Conservation (phyloP, 2,888 invertebrate genomes). For the Noctuana brunneofusca region DNA sequence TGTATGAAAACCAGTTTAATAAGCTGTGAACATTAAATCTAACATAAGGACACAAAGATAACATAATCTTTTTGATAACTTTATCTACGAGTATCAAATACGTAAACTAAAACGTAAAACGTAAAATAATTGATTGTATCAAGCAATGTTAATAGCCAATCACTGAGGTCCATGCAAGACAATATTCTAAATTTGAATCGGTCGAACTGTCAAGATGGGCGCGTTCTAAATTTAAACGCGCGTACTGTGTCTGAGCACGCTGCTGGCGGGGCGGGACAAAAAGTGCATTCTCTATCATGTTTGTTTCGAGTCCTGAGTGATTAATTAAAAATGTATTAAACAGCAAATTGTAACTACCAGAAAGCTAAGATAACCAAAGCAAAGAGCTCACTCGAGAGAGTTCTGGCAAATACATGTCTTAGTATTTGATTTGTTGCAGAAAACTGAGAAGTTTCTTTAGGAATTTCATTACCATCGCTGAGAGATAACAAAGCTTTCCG, state of each 20-base stretch:
- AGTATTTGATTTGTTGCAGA: no score
- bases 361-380: no score
- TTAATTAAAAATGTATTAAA: not conserved
- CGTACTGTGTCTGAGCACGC: slow-evolving; percentile 60
- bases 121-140: slow-evolving; percentile 1
- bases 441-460: no score
- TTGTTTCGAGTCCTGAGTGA: not conserved
- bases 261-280: slow-evolving; percentile 39
- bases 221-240: slow-evolving; percentile 63
- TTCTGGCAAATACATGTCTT: no score
- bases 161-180: slow-evolving; percentile 19
- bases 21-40: not conserved
- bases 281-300: slow-evolving; percentile 32
- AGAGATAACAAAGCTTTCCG: no score
- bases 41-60: not conserved
- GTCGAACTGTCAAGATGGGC: slow-evolving; percentile 30
- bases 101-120: not conserved
- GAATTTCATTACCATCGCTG: no score
- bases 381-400: no score
- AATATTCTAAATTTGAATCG: slow-evolving; percentile 30
- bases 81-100: no score
- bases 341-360: no score
- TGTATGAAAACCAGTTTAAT: not conserved
- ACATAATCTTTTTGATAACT: no score
- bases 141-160: slow-evolving; percentile 9